Evolutionary conservation across 2,797 vertebrate genomes (phyloP).

Genomic region (Mergus octosetaceus): DNA sequence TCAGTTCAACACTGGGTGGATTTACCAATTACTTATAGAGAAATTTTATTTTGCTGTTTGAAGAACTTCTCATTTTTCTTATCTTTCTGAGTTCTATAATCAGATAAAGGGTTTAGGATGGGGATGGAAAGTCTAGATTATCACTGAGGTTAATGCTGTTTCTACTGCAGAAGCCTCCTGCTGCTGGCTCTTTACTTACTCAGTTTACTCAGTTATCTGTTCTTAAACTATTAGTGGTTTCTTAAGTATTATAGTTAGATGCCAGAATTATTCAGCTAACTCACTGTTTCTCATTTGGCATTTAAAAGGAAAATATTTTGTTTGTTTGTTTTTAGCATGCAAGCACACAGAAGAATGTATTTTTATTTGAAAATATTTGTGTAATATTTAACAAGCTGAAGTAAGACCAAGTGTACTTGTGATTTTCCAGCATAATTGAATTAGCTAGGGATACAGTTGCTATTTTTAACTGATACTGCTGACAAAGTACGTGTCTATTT

Average conservation of each 20-base stretch:
- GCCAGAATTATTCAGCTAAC: not conserved
- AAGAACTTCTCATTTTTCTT: not conserved
- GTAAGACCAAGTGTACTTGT: not conserved
- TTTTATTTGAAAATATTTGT: not conserved
- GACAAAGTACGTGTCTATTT: not conserved
- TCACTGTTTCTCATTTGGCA: not conserved
- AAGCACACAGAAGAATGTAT: not conserved
- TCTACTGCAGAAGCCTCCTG: not conserved
- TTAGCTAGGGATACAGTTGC: not conserved
- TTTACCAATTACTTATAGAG: not conserved
- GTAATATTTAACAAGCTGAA: not conserved
- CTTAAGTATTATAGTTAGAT: not conserved
- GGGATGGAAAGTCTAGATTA: not conserved
- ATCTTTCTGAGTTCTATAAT: conserved; percentile 1
- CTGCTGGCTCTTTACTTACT: conserved; percentile 7
- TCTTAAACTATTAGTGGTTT: conserved; percentile 19
- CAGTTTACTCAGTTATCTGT: not conserved
- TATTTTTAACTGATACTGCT: not conserved
- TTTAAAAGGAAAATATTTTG: not conserved
- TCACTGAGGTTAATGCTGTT: not conserved
- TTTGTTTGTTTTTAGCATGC: too few species aligned
- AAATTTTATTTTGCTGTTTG: not conserved
- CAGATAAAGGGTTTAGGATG: conserved; percentile 9
- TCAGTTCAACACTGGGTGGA: not conserved
- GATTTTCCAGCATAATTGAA: not conserved